Percentiles rank a stretch among this genome's conserved stretches.
Evolutionary conservation across 2,797 vertebrate genomes (phyloP).

Genomic region (Lepilemur ruficaudatus): DNA sequence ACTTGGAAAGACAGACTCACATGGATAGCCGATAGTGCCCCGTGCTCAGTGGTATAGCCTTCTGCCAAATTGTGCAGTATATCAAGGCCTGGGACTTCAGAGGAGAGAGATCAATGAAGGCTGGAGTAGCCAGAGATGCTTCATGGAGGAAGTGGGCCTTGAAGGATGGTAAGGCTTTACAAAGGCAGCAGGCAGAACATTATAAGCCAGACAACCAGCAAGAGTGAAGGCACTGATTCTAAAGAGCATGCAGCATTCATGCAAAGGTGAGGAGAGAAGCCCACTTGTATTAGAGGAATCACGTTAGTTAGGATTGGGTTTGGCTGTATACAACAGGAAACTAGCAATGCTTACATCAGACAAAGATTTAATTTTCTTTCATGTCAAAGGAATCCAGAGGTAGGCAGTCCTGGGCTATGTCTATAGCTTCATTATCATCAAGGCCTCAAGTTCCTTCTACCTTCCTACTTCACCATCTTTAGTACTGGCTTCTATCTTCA

Average conservation of each 20-base stretch:
- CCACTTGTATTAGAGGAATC: not conserved
- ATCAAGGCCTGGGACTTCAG: not conserved
- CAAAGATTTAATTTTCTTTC: not conserved
- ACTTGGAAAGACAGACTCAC: not conserved
- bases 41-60: not conserved
- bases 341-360: not conserved
- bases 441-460: not conserved
- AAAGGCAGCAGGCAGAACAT: not conserved
- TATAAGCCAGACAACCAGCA: not conserved
- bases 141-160: not conserved
- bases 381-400: not conserved
- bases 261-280: not conserved
- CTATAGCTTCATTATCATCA: not conserved
- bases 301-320: not conserved
- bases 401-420: not conserved
- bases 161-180: not conserved
- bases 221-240: not conserved
- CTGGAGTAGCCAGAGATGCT: not conserved
- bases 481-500: not conserved
- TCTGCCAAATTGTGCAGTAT: not conserved
- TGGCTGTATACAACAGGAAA: not conserved
- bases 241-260: not conserved
- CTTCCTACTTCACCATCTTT: conserved; percentile 12
- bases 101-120: not conserved
- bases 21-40: not conserved